These are phyloP conservation scores for Ctenicera cuprea DNA, from an alignment of 2,888 invertebrate species.

Conservation along the genomic window DNA sequence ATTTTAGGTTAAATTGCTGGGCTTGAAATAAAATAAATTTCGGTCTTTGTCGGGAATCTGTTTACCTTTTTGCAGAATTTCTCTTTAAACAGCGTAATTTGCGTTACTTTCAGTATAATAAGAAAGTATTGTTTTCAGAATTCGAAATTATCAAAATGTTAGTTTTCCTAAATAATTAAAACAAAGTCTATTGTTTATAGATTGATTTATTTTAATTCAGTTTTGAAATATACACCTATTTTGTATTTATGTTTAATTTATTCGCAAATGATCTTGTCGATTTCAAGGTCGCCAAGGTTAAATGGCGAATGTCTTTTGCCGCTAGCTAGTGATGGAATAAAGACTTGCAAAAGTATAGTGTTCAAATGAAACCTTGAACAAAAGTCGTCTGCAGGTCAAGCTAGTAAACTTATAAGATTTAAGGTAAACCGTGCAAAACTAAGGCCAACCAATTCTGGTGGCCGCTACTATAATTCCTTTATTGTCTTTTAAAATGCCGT, in stretches of 20 bases:
- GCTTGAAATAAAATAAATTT: no score
- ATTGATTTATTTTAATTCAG: no score
- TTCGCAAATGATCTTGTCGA: neutral
- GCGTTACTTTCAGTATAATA: no score
- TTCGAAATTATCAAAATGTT: no score
- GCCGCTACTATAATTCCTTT: neutral
- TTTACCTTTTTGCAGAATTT: no score
- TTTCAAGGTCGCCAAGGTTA: neutral
- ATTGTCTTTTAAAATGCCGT: neutral
- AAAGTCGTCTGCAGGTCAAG: constrained; percentile 69
- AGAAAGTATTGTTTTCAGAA: no score
- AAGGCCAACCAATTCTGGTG: neutral
- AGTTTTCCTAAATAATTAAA: no score
- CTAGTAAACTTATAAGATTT: constrained; percentile 21
- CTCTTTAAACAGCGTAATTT: no score
- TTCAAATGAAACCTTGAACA: constrained; percentile 63
- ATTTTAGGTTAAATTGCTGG: no score
- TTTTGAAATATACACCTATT: neutral
- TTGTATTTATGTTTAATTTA: neutral
- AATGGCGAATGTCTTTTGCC: constrained; percentile 50
- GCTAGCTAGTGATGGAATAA: constrained; percentile 56
- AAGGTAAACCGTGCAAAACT: neutral
- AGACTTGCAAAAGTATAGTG: constrained; percentile 16
- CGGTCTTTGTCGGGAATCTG: no score
- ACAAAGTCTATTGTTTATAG: no score